Percentiles rank a stretch among this genome's conserved stretches.
Evolutionary conservation across 2,888 invertebrate species (phyloP).

Genomic region (Lochmaea crataegi): DNA sequence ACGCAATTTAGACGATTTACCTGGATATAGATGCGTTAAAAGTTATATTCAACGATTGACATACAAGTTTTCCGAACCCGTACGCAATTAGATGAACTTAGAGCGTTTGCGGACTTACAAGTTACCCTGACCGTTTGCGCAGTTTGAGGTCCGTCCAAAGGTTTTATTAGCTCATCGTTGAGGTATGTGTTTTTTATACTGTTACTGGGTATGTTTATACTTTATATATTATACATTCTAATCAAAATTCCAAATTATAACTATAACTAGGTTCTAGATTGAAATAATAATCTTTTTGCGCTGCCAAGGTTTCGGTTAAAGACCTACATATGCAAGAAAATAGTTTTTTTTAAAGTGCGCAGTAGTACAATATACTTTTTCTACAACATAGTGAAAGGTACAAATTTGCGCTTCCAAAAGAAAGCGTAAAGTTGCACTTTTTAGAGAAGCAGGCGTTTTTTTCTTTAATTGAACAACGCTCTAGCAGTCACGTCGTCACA

Average conservation of each 20-base stretch:
- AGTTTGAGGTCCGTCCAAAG: background rate
- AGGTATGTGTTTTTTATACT: constrained; percentile 12
- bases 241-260: background rate
- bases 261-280: too few species aligned
- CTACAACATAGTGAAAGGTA: too few species aligned
- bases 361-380: too few species aligned
- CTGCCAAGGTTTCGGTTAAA: too few species aligned
- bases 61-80: constrained; percentile 11
- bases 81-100: background rate
- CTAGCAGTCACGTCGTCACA: too few species aligned
- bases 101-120: background rate
- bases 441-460: too few species aligned
- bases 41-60: background rate
- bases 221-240: background rate
- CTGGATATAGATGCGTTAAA: constrained; percentile 2
- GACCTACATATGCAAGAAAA: too few species aligned
- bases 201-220: background rate
- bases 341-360: too few species aligned
- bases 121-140: constrained; percentile 1
- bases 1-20: background rate
- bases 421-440: too few species aligned
- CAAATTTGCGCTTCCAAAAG: too few species aligned
- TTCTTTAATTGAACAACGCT: too few species aligned
- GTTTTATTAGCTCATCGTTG: constrained; percentile 6
- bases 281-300: too few species aligned